Conservation (phyloP, 1,140 invertebrate genomes). For the Sesamia nonagrioides region DNA sequence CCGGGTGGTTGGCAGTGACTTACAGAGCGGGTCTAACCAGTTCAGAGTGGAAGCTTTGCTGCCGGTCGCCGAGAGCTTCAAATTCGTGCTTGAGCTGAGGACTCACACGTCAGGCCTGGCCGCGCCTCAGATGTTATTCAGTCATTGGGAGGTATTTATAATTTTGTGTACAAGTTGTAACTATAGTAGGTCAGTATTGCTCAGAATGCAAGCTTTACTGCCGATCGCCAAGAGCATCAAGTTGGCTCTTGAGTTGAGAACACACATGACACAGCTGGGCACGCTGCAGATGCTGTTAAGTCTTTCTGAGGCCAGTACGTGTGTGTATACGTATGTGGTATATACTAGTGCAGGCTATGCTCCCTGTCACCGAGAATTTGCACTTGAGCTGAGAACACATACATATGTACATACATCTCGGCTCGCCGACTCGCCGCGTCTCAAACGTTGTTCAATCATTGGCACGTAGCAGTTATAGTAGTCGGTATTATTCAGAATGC, state of each 20-base stretch:
- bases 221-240: slow-evolving; percentile 99
- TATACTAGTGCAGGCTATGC: no score
- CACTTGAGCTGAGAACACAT: no score
- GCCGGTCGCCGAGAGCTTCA: slow-evolving; percentile 98
- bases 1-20: slow-evolving; percentile 95
- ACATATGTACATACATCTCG: no score
- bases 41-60: slow-evolving; percentile 96
- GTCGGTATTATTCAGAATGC: slow-evolving; percentile 92
- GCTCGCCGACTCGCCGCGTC: no score
- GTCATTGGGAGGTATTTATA: slow-evolving; percentile 95
- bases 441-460: no score
- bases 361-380: no score
- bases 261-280: slow-evolving; percentile 98
- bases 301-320: slow-evolving; percentile 95
- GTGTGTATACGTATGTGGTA: background rate
- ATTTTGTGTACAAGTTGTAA: background rate
- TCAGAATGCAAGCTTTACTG: slow-evolving; percentile 95
- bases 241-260: slow-evolving; percentile 96
- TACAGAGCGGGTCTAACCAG: slow-evolving; percentile 95
- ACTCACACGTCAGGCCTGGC: slow-evolving; percentile 98
- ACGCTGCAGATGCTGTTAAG: slow-evolving; percentile 98
- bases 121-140: slow-evolving; percentile 97
- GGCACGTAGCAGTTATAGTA: background rate
- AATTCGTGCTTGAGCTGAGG: slow-evolving; percentile 96
- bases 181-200: slow-evolving; percentile 87